phyloP scores from a whole-genome alignment of 2,888 invertebrate genomes.

The Noctua pronuba region DNA sequence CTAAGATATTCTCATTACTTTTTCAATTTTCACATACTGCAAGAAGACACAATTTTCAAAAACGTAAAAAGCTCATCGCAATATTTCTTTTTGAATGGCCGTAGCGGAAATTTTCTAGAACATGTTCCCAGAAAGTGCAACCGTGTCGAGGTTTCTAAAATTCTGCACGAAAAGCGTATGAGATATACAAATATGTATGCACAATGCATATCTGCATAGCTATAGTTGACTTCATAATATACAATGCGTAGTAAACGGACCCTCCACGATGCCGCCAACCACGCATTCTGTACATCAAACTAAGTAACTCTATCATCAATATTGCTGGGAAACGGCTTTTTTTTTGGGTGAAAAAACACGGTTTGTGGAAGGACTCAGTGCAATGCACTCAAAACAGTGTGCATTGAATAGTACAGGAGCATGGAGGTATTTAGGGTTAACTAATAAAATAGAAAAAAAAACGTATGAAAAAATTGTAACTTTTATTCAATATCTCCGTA shows the following conservation, averaged over 20 bases:
- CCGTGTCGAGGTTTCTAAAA: not conserved
- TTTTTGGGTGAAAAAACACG: not conserved
- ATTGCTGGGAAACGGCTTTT: not conserved
- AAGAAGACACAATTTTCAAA: slow-evolving; percentile 3
- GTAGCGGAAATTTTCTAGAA: not conserved
- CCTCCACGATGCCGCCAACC: not conserved
- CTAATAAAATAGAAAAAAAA: no score
- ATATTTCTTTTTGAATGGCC: slow-evolving; percentile 30
- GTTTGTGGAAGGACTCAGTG: no score
- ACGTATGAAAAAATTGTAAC: no score
- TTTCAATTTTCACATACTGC: not conserved
- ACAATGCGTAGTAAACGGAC: not conserved
- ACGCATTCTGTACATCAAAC: no score
- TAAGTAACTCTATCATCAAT: no score
- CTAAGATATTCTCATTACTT: not conserved
- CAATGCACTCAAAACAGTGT: no score
- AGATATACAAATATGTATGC: not conserved
- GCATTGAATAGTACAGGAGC: no score
- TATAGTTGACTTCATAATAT: not conserved
- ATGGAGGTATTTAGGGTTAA: no score
- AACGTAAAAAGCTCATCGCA: slow-evolving; percentile 22
- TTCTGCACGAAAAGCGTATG: not conserved
- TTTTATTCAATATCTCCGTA: no score
- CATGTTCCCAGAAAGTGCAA: not conserved
- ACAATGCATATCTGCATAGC: not conserved